Conservation (phyloP, 2,797 vertebrate genomes). For the Typhlichthys subterraneus region DNA sequence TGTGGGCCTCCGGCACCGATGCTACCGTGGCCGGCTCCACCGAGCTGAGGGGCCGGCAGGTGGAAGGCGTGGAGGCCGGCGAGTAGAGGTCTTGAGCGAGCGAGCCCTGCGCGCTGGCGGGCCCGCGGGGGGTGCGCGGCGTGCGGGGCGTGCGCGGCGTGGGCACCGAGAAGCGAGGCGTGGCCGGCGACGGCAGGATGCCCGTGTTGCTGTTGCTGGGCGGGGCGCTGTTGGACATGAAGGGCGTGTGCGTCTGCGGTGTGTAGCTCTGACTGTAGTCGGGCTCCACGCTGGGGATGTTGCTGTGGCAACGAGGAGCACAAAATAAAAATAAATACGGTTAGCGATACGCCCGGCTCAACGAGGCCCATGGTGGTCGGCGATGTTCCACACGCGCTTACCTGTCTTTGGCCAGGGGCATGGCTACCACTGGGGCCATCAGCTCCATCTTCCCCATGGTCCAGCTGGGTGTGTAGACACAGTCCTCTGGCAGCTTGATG, state of each 20-base stretch:
- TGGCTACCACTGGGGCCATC: conserved; percentile 85
- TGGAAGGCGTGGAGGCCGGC: conserved; percentile 95
- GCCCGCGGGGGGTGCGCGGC: conserved; percentile 96
- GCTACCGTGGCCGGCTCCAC: conserved; percentile 96
- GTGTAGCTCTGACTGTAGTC: conserved; percentile 94
- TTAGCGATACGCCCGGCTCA: too few relatives aligned
- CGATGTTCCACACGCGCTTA: conserved; percentile 50
- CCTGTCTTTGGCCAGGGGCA: conserved; percentile 94
- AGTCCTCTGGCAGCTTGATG: conserved; percentile 93
- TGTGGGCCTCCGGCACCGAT: conserved; percentile 97
- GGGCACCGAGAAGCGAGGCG: conserved; percentile 92
- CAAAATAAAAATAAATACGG: background rate
- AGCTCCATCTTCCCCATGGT: conserved; percentile 92
- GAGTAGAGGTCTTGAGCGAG: conserved; percentile 97
- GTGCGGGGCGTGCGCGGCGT: conserved; percentile 96
- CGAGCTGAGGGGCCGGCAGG: conserved; percentile 93
- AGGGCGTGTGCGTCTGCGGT: conserved; percentile 94
- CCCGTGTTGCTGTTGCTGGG: conserved; percentile 92
- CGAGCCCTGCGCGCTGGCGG: conserved; percentile 94
- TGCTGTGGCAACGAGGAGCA: conserved; percentile 49
- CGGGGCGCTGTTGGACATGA: conserved; percentile 92
- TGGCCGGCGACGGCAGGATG: conserved; percentile 96
- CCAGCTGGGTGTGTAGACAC: conserved; percentile 96
- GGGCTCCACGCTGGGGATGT: conserved; percentile 90
- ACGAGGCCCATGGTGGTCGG: background rate